These are phyloP conservation scores for Eutolmus rufibarbis DNA, from an alignment of 2,888 invertebrate genomes.

Conservation along the genomic window DNA sequence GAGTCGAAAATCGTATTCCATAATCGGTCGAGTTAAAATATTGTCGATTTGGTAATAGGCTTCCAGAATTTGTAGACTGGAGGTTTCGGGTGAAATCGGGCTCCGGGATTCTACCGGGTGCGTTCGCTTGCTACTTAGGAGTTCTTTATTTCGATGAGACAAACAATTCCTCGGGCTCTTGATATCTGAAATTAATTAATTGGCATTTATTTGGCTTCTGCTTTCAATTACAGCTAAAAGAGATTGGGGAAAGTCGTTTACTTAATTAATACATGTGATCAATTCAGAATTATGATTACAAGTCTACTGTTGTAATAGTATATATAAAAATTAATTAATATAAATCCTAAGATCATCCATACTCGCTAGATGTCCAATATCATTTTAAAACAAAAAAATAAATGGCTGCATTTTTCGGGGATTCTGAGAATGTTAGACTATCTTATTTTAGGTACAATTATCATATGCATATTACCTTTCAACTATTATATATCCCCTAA, in stretches of 20 bases:
- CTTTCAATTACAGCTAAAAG: neutral
- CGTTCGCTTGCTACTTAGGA: neutral
- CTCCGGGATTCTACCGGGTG: neutral
- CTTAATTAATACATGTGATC: neutral
- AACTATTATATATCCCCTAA: neutral
- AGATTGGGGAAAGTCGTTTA: neutral
- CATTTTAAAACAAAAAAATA: neutral
- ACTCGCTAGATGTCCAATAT: neutral
- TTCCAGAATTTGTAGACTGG: neutral
- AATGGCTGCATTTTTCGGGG: neutral
- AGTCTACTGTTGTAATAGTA: neutral
- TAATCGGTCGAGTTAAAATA: conserved; percentile 24
- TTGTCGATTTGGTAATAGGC: conserved; percentile 29
- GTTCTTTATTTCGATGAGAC: neutral
- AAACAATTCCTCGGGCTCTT: neutral
- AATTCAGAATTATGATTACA: neutral
- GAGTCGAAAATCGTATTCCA: conserved; percentile 28
- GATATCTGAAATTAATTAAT: neutral
- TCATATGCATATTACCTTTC: neutral
- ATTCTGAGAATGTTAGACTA: neutral
- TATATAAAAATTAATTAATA: too few species aligned
- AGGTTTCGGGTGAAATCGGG: neutral
- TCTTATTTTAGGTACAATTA: neutral
- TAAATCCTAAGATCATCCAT: neutral
- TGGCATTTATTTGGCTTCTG: neutral